phyloP scores from a whole-genome alignment of 2,797 vertebrate species.

The Tragelaphus eurycerus region DNA sequence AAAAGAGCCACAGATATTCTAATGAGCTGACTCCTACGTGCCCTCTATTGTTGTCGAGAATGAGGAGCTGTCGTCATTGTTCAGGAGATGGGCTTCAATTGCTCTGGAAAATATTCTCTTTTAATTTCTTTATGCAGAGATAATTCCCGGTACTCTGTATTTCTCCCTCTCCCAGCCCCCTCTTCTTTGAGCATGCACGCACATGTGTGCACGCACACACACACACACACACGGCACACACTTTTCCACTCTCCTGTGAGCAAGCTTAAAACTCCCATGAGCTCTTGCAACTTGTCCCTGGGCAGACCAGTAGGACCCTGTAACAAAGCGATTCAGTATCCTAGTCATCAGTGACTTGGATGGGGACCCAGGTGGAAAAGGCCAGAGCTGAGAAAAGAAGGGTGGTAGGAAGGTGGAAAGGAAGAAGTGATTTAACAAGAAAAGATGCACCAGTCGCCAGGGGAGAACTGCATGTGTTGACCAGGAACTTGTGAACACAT shows the following conservation, averaged over 20 bases:
- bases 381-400: neutral
- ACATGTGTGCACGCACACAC: neutral
- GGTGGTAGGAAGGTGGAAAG: neutral
- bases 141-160: conserved; percentile 82
- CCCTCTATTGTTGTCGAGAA: conserved; percentile 90
- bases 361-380: neutral
- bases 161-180: conserved; percentile 67
- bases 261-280: conserved; percentile 58
- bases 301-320: neutral
- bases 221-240: neutral
- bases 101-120: conserved; percentile 86
- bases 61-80: conserved; percentile 90
- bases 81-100: conserved; percentile 87
- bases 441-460: neutral
- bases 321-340: neutral
- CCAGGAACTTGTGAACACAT: neutral
- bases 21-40: conserved; percentile 90
- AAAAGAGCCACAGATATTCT: conserved; percentile 90
- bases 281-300: neutral
- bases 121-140: conserved; percentile 87
- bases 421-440: neutral
- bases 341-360: neutral
- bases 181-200: conserved; percentile 30
- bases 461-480: neutral
- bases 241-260: conserved; percentile 48